Base-by-base conservation (phyloP, 2,888 invertebrate species). In the Caenorhabditis drosophilae region DNA sequence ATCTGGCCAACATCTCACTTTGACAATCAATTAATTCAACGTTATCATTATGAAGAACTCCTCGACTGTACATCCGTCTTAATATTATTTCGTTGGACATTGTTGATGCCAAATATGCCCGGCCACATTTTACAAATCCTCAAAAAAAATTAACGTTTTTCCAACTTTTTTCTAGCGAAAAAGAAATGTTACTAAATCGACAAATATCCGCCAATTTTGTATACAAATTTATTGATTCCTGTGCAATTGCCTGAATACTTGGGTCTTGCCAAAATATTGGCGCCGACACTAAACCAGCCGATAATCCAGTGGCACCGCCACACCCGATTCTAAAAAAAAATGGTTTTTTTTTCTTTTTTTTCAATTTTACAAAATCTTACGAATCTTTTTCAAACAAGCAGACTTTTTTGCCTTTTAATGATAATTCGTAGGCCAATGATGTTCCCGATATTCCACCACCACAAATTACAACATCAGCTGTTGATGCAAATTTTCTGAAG, bases 301-400 rank as follows among this genome's bases (percentile, higher is more conserved):
- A 75, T 82, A 90, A 89, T 89, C 91, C 92, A 0, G 91, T 90
- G 51, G 90, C 89, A 42, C 91, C 91, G 45, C 91, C 86, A 82
- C 90, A 90, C 75, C 61, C 81, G 70, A 73, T 54, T 35, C 68
- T 68, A 46, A 27, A 67, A 55, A 4, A 22, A 22, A n/a, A n/a
- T n/a, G n/a, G n/a, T n/a, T n/a, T n/a, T n/a, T n/a, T n/a, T 16
- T 35, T 16, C 18, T 47, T 22, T 35, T 18, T 26, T 35, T 35
- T 35, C 2, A 16, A 26, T n/a, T 12, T 22, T 50, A 22, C 40
- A 4, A 40, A 22, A 40, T 61, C 75, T 22, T 20, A 82, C 79
- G 77, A 68, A 36, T 82, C 73, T 50, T 72, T 73, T 78, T 90
- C 90, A 60, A 90, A 80, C 4, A 91, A 87, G 1, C 90, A 85